Base-by-base conservation (phyloP, 2,888 invertebrate genomes). In the Hanleya hanleyi region DNA sequence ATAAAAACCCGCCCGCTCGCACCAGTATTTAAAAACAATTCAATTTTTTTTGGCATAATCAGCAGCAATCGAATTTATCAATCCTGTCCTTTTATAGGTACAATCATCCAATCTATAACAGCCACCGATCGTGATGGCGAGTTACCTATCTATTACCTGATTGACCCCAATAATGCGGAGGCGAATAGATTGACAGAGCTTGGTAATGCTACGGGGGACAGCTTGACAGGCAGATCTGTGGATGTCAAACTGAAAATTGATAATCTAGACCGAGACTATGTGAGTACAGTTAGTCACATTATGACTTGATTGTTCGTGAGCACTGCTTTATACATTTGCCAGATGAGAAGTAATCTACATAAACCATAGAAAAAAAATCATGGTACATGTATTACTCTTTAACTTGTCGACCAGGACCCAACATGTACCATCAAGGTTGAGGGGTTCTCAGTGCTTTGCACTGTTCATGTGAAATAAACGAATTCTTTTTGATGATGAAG, bases 51-150 rank as follows among this genome's bases (percentile, higher is more conserved):
- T n/a, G n/a, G n/a, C n/a, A n/a, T n/a, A n/a, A n/a, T n/a, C n/a
- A n/a, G n/a, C n/a, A n/a, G n/a, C n/a, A n/a, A n/a, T n/a, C n/a
- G 22, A 12, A 50, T 61, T 9, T 32, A 37, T 49, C 18, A 50
- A 2, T 38, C 50, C 1, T 66, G 67, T 67, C 51, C 38, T 32
- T 32, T 73, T 79, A 15, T 76, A 86, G 86, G 80, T 29, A 78
- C 81, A 18, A 77, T 79, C 3, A 76, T 86, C 2, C 81, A 81
- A 3, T 82, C 74, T 38, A 66, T 87, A 22, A 81, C 81, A 36
- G 87, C 85, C 0, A 70, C 50, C 35, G 87, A 87, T 72, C 33
- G 41, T 6, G 87, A 87, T 72, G 85, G 85, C 7, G 85, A 85
- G 6, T 61, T 70, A 49, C 64, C 75, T 6, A 71, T 87, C 26